Evolutionary conservation across 2,113 vertebrate genomes (phyloP).

Genomic region (Otis tarda): DNA sequence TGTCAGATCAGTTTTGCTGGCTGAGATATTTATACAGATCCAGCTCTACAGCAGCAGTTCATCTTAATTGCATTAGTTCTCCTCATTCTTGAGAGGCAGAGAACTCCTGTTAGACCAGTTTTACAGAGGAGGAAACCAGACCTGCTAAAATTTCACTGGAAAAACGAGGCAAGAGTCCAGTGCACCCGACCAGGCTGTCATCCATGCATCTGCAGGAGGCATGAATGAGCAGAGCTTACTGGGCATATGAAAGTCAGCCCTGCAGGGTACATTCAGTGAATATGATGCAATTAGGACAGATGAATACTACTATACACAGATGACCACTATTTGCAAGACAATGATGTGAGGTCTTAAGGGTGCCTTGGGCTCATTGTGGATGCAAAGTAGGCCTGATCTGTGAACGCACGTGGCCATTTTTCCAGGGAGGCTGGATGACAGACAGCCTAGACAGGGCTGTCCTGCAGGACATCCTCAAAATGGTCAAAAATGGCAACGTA

Average conservation of each 20-base stretch:
- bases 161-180: neutral
- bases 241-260: neutral
- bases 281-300: neutral
- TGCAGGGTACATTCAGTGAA: neutral
- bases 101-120: neutral
- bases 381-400: neutral
- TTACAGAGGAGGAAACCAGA: neutral
- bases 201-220: neutral
- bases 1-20: neutral
- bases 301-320: neutral
- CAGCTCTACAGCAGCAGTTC: neutral
- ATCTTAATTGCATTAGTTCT: neutral
- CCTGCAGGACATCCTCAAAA: neutral
- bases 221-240: neutral
- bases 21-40: neutral
- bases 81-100: neutral
- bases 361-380: neutral
- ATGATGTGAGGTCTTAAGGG: neutral
- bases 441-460: neutral
- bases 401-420: neutral
- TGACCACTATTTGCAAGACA: neutral
- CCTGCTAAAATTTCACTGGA: neutral
- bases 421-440: neutral
- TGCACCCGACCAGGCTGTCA: neutral
- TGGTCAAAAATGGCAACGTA: neutral